Evolutionary conservation across 2,888 invertebrate genomes (phyloP), one percentile per base, ranked within the genome.

Genomic region (Mythimna ferrago): DNA sequence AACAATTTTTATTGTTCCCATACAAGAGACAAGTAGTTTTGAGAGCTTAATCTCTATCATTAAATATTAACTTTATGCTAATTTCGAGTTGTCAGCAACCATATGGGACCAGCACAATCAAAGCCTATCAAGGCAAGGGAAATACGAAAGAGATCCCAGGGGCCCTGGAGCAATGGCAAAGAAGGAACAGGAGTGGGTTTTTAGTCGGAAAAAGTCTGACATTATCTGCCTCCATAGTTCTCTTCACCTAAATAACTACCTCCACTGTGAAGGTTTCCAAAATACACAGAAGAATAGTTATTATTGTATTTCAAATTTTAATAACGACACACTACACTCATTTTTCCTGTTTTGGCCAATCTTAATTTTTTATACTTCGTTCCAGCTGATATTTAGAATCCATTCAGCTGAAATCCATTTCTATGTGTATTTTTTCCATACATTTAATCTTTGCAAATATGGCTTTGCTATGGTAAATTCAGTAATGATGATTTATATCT

Each of bases 211-310:
- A 32, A 32, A 32, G 32, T 32, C 32, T 32, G 32, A 32, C 32
- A 32, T 3, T 32, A 32, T 2, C 32, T 32, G n/a, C n/a, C 26
- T 26, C 26, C 26, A 26, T 26, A 26, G 2, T 26, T 41, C 32
- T 44, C n/a, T 41, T 58, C 10, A 26, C n/a, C 38, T 73, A n/a
- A 53, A 66, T 65, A 38, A 77, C 9, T 32, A 14, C 51, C 19
- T 56, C 10, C 35, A 16, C 9, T 38, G 2, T 65, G 3, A n/a
- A 44, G 9, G 21, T 2, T 56, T 11, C 7, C 53, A 38, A 48
- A 44, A 48, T 48, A 48, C 16, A 16, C 48, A 7, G 10, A 14
- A 26, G 3, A 6, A 38, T 10, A 35, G 2, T 38, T 38, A 38
- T 38, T 38, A 38, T 41, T 26, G 7, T 19, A 21, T 38, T 19